These are phyloP conservation scores for Thyatira batis DNA, from an alignment of 2,888 invertebrate species.

Conservation along the genomic window DNA sequence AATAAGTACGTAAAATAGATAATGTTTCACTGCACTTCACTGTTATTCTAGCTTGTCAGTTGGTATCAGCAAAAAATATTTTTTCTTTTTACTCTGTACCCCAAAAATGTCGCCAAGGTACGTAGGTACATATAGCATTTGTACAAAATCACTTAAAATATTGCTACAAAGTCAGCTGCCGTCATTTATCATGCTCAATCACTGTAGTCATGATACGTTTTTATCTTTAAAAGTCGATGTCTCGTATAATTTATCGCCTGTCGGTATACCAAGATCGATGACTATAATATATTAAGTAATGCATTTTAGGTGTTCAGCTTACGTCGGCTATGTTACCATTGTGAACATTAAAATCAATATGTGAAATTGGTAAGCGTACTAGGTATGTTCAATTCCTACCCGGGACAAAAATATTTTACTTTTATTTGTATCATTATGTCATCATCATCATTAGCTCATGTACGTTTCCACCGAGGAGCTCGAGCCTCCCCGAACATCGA, in stretches of 20 bases:
- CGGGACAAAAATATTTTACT: no score
- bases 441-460: neutral
- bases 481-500: no score
- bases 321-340: neutral
- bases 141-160: neutral
- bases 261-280: slow-evolving; percentile 24
- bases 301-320: neutral
- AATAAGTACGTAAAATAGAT: no score
- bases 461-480: neutral
- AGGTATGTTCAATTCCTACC: no score
- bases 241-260: slow-evolving; percentile 24
- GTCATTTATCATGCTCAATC: slow-evolving; percentile 17
- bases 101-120: no score
- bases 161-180: neutral
- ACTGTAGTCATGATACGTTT: slow-evolving; percentile 12
- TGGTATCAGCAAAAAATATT: no score
- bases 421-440: neutral
- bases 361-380: no score
- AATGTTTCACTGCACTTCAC: no score
- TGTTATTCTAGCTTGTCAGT: no score
- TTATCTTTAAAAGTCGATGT: slow-evolving; percentile 15
- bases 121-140: no score
- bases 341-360: no score
- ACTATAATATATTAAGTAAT: slow-evolving; percentile 6
- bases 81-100: no score